Percentiles rank a stretch among this genome's conserved stretches.
Evolutionary conservation across 2,113 vertebrate genomes (phyloP).

Genomic region (Hypomesus transpacificus): DNA sequence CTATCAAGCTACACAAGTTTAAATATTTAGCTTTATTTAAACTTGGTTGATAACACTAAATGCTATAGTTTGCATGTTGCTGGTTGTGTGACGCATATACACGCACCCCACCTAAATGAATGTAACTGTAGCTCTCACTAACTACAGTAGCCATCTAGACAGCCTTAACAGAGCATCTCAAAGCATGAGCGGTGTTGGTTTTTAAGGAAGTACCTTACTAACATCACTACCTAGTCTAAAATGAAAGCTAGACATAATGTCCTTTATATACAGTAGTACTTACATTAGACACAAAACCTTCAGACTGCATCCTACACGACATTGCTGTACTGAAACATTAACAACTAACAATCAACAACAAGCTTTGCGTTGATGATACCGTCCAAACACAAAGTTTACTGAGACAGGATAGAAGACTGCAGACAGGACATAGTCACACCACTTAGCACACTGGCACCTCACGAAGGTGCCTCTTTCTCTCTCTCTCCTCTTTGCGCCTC

Average conservation of each 20-base stretch:
- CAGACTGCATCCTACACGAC: slow-evolving; percentile 24
- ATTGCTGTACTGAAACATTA: not conserved
- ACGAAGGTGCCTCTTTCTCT: slow-evolving; percentile 36
- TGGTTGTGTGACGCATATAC: slow-evolving; percentile 19
- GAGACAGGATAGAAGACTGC: not conserved
- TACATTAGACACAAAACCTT: not conserved
- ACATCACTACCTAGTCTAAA: slow-evolving; percentile 1
- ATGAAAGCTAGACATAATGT: not conserved
- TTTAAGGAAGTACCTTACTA: slow-evolving; percentile 1
- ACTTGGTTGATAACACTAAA: slow-evolving; percentile 13
- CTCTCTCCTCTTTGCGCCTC: slow-evolving; percentile 6
- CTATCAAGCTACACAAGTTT: slow-evolving; percentile 10
- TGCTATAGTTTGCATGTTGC: slow-evolving; percentile 1
- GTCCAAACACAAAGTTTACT: not conserved
- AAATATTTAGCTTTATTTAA: slow-evolving; percentile 18
- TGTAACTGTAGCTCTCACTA: not conserved
- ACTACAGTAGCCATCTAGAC: not conserved
- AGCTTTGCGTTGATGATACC: not conserved
- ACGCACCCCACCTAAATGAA: not conserved
- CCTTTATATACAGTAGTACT: not conserved
- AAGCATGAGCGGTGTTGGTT: not conserved
- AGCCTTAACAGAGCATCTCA: not conserved
- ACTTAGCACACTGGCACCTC: slow-evolving; percentile 27
- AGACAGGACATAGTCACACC: slow-evolving; percentile 5
- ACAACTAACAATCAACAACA: not conserved